Conservation (phyloP, 2,888 invertebrate species). For the Lycaena phlaeas region DNA sequence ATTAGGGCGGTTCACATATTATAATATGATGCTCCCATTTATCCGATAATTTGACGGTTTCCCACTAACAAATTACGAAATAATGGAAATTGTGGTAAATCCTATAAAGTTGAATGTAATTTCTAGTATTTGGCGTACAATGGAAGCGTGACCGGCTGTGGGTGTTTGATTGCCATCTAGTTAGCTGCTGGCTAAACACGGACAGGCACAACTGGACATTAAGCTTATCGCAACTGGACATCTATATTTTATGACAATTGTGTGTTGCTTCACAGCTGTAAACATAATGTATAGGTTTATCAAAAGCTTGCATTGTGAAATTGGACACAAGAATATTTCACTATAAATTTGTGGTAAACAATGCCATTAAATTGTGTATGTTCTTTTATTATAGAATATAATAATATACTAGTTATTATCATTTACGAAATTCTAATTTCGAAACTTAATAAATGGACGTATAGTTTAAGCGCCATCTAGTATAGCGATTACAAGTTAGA, state of each 20-base stretch:
- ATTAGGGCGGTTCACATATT: too few species aligned
- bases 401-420: too few species aligned
- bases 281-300: too few species aligned
- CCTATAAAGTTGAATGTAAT: slow-evolving; percentile 42
- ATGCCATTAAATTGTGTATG: too few species aligned
- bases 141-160: slow-evolving; percentile 50
- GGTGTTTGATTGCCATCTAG: slow-evolving; percentile 48
- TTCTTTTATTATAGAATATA: too few species aligned
- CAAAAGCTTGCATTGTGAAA: too few species aligned
- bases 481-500: slow-evolving; percentile 3
- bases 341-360: too few species aligned
- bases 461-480: slow-evolving; percentile 34
- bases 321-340: too few species aligned
- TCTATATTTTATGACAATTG: slow-evolving; percentile 9
- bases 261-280: slow-evolving; percentile 1
- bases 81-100: slow-evolving; percentile 2
- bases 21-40: too few species aligned
- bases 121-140: slow-evolving; percentile 47
- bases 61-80: neutral
- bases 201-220: slow-evolving; percentile 11
- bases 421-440: too few species aligned
- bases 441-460: too few species aligned
- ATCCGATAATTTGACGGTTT: too few species aligned
- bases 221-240: slow-evolving; percentile 10
- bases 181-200: slow-evolving; percentile 16